Base-by-base conservation (phyloP, 2,113 vertebrate species). In the Neomonachus schauinslandi region DNA sequence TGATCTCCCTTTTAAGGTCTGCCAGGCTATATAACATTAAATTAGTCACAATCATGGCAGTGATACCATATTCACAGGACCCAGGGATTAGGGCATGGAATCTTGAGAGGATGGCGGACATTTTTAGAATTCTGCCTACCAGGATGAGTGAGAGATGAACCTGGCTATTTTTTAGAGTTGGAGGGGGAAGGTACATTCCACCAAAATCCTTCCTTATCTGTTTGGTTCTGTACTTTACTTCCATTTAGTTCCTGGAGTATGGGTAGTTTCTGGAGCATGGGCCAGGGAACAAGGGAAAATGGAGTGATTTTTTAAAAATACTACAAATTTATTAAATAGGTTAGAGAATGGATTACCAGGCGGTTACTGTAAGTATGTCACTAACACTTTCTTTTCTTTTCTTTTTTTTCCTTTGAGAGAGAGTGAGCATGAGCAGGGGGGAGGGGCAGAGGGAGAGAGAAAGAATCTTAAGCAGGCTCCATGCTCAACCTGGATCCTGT, bases 181-280 rank as follows among this genome's bases (percentile, higher is more conserved):
- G 46, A 42, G 15, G 6, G 28, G 18, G 5, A 6, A 19, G 28
- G 24, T 72, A 53, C 55, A 85, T 74, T 76, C 7, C n/a, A 82
- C 49, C 42, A 69, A 89, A 94, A 76, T 92, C 53, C 49, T 77
- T 36, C 11, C 21, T 95, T 89, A 85, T 24, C 28, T 72, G 3
- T 94, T 72, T 96, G 76, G 33, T 83, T 93, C 51, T 85, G 1
- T 89, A 67, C 33, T 84, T 94, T 31, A 65, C 26, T 67, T 95
- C 69, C 67, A 65, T 87, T 89, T 65, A 55, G n/a, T 95, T 94
- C 76, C 51, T 69, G 19, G 39, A 92, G 16, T 85, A 7, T 92
- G 49, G 59, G 9, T 71, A 51, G 46, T 81, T 86, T 63, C 4
- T 51, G 21, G 55, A 88, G 28, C 7, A 72, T 91, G 21, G 63